Conservation (phyloP, 30 jellyfish, hydroid and myxozoan genomes). For the Mastigias papua region DNA sequence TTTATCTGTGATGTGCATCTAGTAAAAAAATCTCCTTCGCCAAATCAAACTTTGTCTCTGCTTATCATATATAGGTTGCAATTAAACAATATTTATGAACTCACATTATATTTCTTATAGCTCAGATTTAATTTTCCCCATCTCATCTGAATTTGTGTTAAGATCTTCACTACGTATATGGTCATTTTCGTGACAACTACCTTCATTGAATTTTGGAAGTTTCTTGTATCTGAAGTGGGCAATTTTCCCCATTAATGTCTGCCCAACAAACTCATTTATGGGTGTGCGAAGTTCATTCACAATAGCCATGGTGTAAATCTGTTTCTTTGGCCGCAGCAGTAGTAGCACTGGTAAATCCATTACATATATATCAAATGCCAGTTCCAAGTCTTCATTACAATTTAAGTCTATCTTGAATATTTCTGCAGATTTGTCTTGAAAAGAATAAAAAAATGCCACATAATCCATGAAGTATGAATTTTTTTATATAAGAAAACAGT, state of each 20-base stretch:
- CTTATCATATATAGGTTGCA: too few species aligned
- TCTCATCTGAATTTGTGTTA: background rate
- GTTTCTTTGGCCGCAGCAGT: constrained; percentile 49
- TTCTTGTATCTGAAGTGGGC: constrained; percentile 38
- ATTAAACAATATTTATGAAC: too few species aligned
- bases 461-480: too few species aligned
- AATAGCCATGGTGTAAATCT: constrained; percentile 24
- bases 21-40: too few species aligned
- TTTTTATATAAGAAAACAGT: too few species aligned
- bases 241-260: constrained; percentile 51
- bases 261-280: constrained; percentile 21
- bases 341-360: constrained; percentile 45
- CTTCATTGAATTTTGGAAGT: constrained; percentile 36
- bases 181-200: constrained; percentile 2
- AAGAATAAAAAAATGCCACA: too few species aligned
- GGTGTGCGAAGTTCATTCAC: constrained; percentile 26
- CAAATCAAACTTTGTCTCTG: too few species aligned
- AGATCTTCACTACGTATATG: background rate
- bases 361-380: constrained; percentile 46
- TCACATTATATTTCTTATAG: too few species aligned
- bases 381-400: constrained; percentile 62
- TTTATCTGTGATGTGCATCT: too few species aligned
- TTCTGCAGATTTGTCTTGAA: constrained; percentile 42
- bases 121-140: background rate
- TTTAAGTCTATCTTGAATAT: constrained; percentile 25